Evolutionary conservation across 2,113 vertebrate species (phyloP).

Genomic region (Lampris megalopsis): DNA sequence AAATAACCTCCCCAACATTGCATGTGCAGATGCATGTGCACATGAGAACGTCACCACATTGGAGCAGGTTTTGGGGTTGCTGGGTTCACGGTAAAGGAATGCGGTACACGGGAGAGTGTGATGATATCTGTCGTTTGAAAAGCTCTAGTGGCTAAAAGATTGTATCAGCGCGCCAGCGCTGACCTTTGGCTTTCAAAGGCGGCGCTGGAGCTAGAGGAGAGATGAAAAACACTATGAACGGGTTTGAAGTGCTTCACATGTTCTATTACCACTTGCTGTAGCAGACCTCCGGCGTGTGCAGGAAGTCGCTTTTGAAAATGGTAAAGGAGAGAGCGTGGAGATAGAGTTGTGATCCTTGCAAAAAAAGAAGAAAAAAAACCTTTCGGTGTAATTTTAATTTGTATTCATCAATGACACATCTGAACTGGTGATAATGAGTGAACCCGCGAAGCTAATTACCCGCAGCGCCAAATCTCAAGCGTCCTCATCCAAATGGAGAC

Average conservation of each 20-base stretch:
- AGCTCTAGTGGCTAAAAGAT: conserved; percentile 23
- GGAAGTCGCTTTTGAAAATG: conserved; percentile 35
- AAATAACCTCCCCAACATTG: too few species aligned
- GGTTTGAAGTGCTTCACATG: conserved; percentile 52
- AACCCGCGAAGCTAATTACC: too few species aligned
- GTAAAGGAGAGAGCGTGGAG: neutral
- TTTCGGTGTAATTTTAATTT: neutral
- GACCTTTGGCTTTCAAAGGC: conserved; percentile 53
- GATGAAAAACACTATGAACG: conserved; percentile 61
- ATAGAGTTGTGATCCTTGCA: conserved; percentile 4
- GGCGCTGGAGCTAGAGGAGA: conserved; percentile 34
- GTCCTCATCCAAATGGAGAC: too few species aligned
- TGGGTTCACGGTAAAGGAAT: neutral
- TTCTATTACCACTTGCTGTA: conserved; percentile 21
- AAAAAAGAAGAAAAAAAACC: neutral
- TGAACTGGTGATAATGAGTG: too few species aligned
- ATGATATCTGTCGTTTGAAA: neutral
- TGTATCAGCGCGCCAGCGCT: conserved; percentile 12
- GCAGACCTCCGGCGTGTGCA: conserved; percentile 34
- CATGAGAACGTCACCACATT: neutral
- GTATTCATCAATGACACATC: neutral
- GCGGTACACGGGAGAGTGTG: too few species aligned
- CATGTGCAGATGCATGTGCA: neutral
- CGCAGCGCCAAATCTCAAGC: too few species aligned
- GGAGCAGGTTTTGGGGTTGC: neutral